These are phyloP conservation scores for Anhinga rufa DNA, from an alignment of 2,113 vertebrate species.

Conservation along the genomic window DNA sequence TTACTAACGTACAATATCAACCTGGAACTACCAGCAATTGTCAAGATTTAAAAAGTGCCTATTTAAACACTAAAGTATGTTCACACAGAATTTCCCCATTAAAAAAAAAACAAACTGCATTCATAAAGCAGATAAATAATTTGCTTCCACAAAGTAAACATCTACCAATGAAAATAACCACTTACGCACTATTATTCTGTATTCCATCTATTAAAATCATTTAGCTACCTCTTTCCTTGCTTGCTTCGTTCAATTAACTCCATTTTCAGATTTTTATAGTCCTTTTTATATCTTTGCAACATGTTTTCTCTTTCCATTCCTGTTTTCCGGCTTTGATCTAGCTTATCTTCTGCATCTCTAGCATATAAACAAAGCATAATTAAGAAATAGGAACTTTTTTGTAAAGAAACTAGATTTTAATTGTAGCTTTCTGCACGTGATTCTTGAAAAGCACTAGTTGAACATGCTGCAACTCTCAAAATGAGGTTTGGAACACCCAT, in stretches of 20 bases:
- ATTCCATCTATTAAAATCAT: not conserved
- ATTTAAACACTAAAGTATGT: not conserved
- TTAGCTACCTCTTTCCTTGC: constrained; percentile 81
- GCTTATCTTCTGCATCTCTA: constrained; percentile 83
- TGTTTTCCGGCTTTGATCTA: constrained; percentile 76
- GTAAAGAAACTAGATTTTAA: not conserved
- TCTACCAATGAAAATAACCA: not conserved
- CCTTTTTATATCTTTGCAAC: constrained; percentile 76
- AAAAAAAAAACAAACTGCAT: not conserved
- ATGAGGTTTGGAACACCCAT: not conserved
- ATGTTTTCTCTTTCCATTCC: constrained; percentile 76
- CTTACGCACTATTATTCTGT: not conserved
- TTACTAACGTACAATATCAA: not conserved
- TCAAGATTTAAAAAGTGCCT: not conserved
- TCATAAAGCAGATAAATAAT: not conserved
- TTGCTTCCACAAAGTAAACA: not conserved
- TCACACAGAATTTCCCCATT: not conserved
- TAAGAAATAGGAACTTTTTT: not conserved
- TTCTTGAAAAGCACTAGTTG: not conserved
- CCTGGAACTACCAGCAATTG: not conserved
- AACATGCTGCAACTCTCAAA: not conserved
- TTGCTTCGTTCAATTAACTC: constrained; percentile 76
- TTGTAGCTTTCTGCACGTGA: not conserved
- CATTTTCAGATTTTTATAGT: constrained; percentile 75
- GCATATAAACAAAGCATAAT: constrained; percentile 16